These are phyloP conservation scores for Strigamia crassipes DNA, from an alignment of 2,888 invertebrate species.

Conservation along the genomic window DNA sequence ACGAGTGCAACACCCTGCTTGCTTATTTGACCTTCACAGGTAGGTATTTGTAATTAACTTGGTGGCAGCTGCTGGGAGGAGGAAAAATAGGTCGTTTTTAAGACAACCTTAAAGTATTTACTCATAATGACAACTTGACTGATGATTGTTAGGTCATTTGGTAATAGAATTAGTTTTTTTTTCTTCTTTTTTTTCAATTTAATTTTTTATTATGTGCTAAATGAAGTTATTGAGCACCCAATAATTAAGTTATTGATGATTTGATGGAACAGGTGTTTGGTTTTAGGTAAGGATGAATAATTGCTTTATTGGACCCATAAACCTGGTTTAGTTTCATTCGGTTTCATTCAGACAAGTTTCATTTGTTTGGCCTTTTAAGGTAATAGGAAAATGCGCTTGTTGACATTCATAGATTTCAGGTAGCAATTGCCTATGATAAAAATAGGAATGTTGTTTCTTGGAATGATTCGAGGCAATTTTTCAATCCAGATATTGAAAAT, in stretches of 20 bases:
- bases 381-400: not conserved
- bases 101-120: not conserved
- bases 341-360: slow-evolving; percentile 28
- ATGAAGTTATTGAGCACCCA: not conserved
- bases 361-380: slow-evolving; percentile 22
- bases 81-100: not conserved
- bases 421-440: not conserved
- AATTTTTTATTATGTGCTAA: not conserved
- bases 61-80: not conserved
- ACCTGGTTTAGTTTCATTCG: slow-evolving; percentile 22
- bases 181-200: not conserved
- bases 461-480: not conserved
- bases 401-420: not conserved
- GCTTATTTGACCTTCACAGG: slow-evolving; percentile 32
- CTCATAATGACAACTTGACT: no score
- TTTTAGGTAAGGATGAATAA: not conserved
- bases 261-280: slow-evolving; percentile 23
- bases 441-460: not conserved
- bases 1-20: slow-evolving; percentile 32
- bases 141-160: not conserved
- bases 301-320: slow-evolving; percentile 5
- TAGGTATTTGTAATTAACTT: slow-evolving; percentile 19
- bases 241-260: slow-evolving; percentile 1
- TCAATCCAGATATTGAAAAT: not conserved
- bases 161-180: not conserved